Conservation (phyloP, 2,888 invertebrate species). For the Trachelus iudaicus region DNA sequence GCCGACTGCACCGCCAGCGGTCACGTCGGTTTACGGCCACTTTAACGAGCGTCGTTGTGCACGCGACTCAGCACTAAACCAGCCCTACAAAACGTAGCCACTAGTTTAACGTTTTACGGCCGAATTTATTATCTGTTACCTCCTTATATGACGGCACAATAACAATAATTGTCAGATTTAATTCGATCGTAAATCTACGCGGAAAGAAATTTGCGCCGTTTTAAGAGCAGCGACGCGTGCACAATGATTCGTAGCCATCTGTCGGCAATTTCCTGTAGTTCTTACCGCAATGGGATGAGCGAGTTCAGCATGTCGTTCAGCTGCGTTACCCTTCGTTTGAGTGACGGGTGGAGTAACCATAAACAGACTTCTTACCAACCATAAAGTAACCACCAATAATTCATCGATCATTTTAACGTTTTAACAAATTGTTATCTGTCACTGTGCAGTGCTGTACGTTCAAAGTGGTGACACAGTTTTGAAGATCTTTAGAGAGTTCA, state of each 20-base stretch:
- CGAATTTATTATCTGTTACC: slow-evolving; percentile 66
- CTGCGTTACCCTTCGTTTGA: slow-evolving; percentile 17
- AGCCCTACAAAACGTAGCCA: slow-evolving; percentile 63
- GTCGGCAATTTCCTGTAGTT: slow-evolving; percentile 31
- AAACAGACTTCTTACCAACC: neutral
- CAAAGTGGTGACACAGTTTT: neutral
- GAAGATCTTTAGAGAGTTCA: neutral
- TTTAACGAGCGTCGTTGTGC: slow-evolving; percentile 63
- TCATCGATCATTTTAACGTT: neutral
- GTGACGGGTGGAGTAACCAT: neutral
- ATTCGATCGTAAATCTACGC: slow-evolving; percentile 60
- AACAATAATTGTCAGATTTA: slow-evolving; percentile 66
- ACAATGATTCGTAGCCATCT: slow-evolving; percentile 44
- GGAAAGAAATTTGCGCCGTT: slow-evolving; percentile 13
- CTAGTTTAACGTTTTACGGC: slow-evolving; percentile 64
- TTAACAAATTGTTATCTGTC: neutral
- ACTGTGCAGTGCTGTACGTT: neutral
- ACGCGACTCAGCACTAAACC: slow-evolving; percentile 65
- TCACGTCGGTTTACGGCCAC: slow-evolving; percentile 62
- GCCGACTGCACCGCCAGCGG: slow-evolving; percentile 46
- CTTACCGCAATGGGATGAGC: neutral
- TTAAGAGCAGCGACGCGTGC: neutral
- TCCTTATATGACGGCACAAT: slow-evolving; percentile 64
- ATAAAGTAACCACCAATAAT: neutral
- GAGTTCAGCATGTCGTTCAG: slow-evolving; percentile 2